Evolutionary conservation across 30 jellyfish, hydroid and myxozoan genomes (phyloP).

Genomic region (Pelagia noctiluca): DNA sequence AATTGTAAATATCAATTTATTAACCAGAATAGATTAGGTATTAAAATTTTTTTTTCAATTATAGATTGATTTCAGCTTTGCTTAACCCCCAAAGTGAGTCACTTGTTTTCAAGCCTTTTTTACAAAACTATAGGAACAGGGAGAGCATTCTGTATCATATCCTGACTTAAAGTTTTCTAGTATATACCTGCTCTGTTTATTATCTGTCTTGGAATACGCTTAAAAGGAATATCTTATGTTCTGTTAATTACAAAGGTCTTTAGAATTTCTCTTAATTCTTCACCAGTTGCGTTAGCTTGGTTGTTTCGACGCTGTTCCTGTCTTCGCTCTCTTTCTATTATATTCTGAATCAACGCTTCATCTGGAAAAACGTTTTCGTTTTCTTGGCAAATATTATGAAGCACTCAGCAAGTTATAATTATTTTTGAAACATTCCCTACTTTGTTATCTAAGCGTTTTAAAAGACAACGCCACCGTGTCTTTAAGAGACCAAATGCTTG

Average conservation of each 20-base stretch:
- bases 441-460: constrained; percentile 35
- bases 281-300: background rate
- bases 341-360: background rate
- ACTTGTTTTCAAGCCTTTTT: too few relatives aligned
- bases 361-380: background rate
- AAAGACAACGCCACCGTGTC: constrained; percentile 64
- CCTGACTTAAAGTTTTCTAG: too few relatives aligned
- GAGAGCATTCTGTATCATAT: too few relatives aligned
- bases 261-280: background rate
- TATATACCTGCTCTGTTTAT: background rate
- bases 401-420: constrained; percentile 5
- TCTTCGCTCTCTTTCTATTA: background rate
- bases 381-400: constrained; percentile 25
- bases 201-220: constrained; percentile 24
- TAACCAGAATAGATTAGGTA: too few relatives aligned
- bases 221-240: too few relatives aligned
- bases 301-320: background rate
- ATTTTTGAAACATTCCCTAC: constrained; percentile 6
- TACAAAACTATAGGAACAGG: too few relatives aligned
- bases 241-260: background rate
- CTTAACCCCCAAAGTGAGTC: too few relatives aligned
- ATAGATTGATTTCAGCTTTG: too few relatives aligned
- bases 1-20: too few relatives aligned
- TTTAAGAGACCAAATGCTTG: constrained; percentile 66
- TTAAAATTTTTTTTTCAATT: too few relatives aligned